phyloP scores from a whole-genome alignment of 1,140 invertebrate species.

The Drosophila repletoides region DNA sequence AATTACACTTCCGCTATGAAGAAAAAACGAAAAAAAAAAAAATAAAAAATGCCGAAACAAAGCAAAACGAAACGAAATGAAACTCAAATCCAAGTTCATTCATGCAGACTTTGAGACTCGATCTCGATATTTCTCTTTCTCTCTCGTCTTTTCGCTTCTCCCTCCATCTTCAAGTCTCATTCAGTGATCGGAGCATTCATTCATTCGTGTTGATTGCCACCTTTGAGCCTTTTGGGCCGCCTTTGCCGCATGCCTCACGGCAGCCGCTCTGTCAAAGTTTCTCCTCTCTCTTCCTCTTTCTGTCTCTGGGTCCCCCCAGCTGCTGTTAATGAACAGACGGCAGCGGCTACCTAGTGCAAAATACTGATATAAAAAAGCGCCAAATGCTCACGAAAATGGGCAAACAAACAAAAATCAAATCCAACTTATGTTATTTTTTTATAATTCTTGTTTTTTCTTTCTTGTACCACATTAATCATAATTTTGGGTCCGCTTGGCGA shows the following conservation, averaged over 20 bases:
- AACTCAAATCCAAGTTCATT: slow-evolving; percentile 24
- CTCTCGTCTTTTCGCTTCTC: too few species aligned
- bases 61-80: slow-evolving; percentile 10
- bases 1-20: slow-evolving; percentile 69
- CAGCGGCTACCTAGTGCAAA: slow-evolving; percentile 57
- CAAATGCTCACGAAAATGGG: slow-evolving; percentile 54
- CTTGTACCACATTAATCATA: slow-evolving; percentile 67
- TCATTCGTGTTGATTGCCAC: slow-evolving; percentile 75
- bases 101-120: slow-evolving; percentile 8
- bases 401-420: slow-evolving; percentile 79
- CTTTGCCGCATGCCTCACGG: slow-evolving; percentile 23
- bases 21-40: slow-evolving; percentile 13
- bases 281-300: background rate
- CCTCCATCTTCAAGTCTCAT: slow-evolving; percentile 34
- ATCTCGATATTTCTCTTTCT: slow-evolving; percentile 6
- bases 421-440: slow-evolving; percentile 56
- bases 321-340: slow-evolving; percentile 68
- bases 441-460: slow-evolving; percentile 2
- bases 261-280: background rate
- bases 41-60: slow-evolving; percentile 7
- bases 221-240: slow-evolving; percentile 54
- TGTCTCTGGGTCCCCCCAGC: slow-evolving; percentile 10
- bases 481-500: slow-evolving; percentile 53
- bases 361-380: slow-evolving; percentile 28
- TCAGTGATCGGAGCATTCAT: slow-evolving; percentile 64